phyloP scores from a whole-genome alignment of 2,888 invertebrate genomes.

The Ypsolopha scabrella region DNA sequence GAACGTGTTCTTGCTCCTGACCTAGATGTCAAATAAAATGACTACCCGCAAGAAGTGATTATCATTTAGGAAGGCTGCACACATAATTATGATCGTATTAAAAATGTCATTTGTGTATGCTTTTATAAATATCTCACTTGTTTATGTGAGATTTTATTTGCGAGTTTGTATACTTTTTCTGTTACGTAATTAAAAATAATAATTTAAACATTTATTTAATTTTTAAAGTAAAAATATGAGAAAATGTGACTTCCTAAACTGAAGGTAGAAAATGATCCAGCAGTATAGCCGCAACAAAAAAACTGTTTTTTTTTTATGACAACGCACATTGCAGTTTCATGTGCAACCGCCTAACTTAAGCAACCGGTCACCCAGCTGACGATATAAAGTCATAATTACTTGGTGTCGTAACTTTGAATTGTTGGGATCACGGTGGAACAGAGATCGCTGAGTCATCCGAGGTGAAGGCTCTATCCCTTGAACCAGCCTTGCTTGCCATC shows the following conservation, averaged over 20 bases:
- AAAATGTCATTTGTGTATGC: too few species aligned
- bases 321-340: conserved; percentile 1
- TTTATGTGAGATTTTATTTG: too few species aligned
- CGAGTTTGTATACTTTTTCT: too few species aligned
- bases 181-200: too few species aligned
- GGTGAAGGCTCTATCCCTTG: conserved; percentile 61
- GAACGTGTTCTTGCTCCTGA: conserved; percentile 32
- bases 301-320: too few species aligned
- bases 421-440: conserved; percentile 53
- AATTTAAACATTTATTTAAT: too few species aligned
- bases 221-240: too few species aligned
- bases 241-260: too few species aligned
- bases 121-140: too few species aligned
- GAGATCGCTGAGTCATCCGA: conserved; percentile 47
- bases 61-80: conserved; percentile 1
- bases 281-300: too few species aligned
- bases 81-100: not conserved
- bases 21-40: conserved; percentile 25
- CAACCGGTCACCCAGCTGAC: conserved; percentile 17
- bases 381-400: conserved; percentile 45
- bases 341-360: conserved; percentile 4
- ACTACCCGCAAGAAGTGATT: conserved; percentile 13
- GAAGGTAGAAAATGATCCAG: too few species aligned
- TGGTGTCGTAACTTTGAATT: conserved; percentile 33
- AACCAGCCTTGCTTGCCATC: conserved; percentile 57